Evolutionary conservation across 2,113 vertebrate species (phyloP).

Genomic region (Gymnarchus niloticus): DNA sequence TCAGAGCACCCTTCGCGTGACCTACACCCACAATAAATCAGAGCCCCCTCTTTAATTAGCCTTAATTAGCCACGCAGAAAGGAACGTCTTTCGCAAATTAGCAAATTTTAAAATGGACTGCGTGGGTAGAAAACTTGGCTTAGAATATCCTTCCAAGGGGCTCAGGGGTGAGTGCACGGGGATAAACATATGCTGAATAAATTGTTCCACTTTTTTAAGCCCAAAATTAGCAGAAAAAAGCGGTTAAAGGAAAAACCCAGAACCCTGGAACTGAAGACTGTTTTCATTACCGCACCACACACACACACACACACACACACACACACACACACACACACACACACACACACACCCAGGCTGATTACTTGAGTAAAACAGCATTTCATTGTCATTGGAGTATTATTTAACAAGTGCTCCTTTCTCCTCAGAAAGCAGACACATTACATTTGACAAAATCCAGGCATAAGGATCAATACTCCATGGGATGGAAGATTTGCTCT

Average conservation of each 20-base stretch:
- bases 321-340: slow-evolving; percentile 21
- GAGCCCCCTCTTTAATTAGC: slow-evolving; percentile 41
- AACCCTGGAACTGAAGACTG: slow-evolving; percentile 29
- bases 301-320: slow-evolving; percentile 29
- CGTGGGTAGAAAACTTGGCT: not conserved
- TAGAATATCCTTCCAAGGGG: slow-evolving; percentile 5
- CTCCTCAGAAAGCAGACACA: slow-evolving; percentile 33
- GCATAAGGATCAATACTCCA: slow-evolving; percentile 39
- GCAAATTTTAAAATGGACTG: slow-evolving; percentile 7
- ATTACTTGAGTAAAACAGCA: slow-evolving; percentile 41
- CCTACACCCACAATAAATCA: slow-evolving; percentile 34
- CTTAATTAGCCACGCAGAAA: slow-evolving; percentile 37
- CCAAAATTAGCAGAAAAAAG: slow-evolving; percentile 18
- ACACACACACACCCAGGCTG: slow-evolving; percentile 30
- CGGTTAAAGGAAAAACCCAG: slow-evolving; percentile 21
- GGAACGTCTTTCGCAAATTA: slow-evolving; percentile 17
- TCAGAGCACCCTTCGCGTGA: slow-evolving; percentile 24
- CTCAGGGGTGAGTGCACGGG: not conserved
- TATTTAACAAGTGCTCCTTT: slow-evolving; percentile 38
- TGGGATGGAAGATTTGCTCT: slow-evolving; percentile 48
- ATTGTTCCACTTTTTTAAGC: slow-evolving; percentile 19
- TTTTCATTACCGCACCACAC: slow-evolving; percentile 39
- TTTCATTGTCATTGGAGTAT: slow-evolving; percentile 38
- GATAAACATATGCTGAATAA: slow-evolving; percentile 17
- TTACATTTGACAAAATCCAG: slow-evolving; percentile 55